Percentiles rank a stretch among this genome's conserved stretches.
These are phyloP conservation scores for Pterocles orientalis DNA, from an alignment of 2,113 vertebrate species.

Conservation along the genomic window DNA sequence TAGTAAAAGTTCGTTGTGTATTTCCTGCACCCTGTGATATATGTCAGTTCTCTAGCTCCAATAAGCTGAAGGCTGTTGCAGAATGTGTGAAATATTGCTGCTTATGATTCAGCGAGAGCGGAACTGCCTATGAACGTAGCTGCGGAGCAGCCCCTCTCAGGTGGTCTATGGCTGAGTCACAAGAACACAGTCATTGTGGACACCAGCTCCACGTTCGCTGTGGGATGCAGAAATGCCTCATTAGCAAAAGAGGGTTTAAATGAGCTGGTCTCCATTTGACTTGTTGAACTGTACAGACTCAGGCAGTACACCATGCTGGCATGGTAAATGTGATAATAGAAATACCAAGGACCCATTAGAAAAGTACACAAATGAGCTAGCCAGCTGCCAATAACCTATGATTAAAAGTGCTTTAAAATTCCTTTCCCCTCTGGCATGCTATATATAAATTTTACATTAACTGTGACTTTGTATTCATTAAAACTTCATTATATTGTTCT, in stretches of 20 bases:
- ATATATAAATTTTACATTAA: slow-evolving; percentile 45
- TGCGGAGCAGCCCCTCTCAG: not conserved
- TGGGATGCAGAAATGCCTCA: not conserved
- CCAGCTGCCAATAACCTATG: slow-evolving; percentile 34
- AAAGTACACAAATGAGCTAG: not conserved
- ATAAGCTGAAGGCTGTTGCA: not conserved
- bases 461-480: slow-evolving; percentile 37
- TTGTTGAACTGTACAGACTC: not conserved
- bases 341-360: not conserved
- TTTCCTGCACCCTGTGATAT: not conserved
- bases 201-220: not conserved
- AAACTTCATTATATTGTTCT: slow-evolving; percentile 54
- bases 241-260: not conserved
- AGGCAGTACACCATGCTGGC: not conserved
- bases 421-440: slow-evolving; percentile 13
- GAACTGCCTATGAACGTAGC: not conserved
- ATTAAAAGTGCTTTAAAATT: slow-evolving; percentile 16
- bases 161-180: not conserved
- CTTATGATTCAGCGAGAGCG: not conserved
- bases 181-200: not conserved
- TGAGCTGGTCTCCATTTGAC: not conserved
- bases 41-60: rapidly evolving
- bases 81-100: not conserved
- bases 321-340: not conserved
- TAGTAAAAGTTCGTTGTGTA: not conserved